Conservation (phyloP, 2,113 vertebrate genomes). For the Tupaia tana region DNA sequence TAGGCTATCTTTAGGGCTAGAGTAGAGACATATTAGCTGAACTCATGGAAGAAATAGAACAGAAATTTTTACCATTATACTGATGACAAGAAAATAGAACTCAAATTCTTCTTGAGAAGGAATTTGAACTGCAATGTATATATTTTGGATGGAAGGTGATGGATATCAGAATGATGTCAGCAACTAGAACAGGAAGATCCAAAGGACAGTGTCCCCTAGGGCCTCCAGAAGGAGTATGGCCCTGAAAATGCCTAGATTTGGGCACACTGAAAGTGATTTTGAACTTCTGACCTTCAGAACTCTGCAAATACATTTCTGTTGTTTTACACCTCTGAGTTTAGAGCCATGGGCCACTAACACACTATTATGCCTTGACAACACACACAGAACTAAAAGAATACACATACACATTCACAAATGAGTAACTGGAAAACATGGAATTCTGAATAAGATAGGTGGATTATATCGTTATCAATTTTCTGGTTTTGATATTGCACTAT, state of each 20-base stretch:
- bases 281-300: not conserved
- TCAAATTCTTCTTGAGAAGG: not conserved
- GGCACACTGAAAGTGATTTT: not conserved
- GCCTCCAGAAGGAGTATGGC: fast-evolving
- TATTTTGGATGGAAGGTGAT: not conserved
- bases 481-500: not conserved
- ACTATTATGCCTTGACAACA: not conserved
- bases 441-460: not conserved
- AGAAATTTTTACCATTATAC: not conserved
- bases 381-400: not conserved
- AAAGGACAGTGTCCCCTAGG: not conserved
- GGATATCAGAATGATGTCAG: not conserved
- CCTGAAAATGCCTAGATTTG: not conserved
- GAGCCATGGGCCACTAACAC: not conserved
- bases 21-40: fast-evolving
- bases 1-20: not conserved
- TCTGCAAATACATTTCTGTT: not conserved
- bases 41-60: not conserved
- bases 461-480: not conserved
- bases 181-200: not conserved
- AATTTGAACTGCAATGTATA: not conserved
- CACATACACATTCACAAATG: not conserved
- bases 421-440: not conserved
- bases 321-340: not conserved
- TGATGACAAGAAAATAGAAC: fast-evolving